Evolutionary conservation across 2,113 vertebrate genomes (phyloP).

Genomic region (Bos indicus): DNA sequence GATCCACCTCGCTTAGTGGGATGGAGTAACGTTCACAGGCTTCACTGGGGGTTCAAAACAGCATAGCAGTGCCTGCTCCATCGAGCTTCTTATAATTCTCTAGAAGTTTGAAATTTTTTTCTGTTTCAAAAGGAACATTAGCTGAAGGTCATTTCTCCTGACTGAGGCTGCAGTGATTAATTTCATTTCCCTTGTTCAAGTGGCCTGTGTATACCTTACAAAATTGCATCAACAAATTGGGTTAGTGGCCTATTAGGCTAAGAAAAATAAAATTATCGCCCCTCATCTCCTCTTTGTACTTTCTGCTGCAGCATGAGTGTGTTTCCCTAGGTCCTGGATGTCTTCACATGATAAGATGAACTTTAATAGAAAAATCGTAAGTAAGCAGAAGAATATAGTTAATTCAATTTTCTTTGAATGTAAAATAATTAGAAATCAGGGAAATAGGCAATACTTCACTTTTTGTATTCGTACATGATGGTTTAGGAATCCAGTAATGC

Average conservation of each 20-base stretch:
- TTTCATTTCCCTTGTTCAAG: conserved; percentile 51
- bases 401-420: neutral
- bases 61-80: conserved; percentile 1
- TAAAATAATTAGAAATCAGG: conserved; percentile 30
- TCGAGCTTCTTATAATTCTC: conserved; percentile 35
- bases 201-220: conserved; percentile 23
- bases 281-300: neutral
- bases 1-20: conserved; percentile 76
- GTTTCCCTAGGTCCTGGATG: neutral
- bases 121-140: neutral
- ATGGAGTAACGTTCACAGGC: conserved; percentile 72
- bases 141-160: conserved; percentile 54
- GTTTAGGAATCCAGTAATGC: neutral
- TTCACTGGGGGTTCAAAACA: conserved; percentile 54
- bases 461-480: neutral
- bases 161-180: conserved; percentile 47
- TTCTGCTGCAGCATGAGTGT: neutral
- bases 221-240: conserved; percentile 57
- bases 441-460: neutral
- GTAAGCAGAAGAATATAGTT: neutral
- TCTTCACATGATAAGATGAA: neutral
- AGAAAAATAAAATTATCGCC: conserved; percentile 51
- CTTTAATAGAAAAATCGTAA: conserved; percentile 36
- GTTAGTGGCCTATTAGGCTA: conserved; percentile 44
- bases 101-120: conserved; percentile 27